Evolutionary conservation across 2,797 vertebrate species (phyloP).

Genomic region (Hoplostethus mediterraneus): DNA sequence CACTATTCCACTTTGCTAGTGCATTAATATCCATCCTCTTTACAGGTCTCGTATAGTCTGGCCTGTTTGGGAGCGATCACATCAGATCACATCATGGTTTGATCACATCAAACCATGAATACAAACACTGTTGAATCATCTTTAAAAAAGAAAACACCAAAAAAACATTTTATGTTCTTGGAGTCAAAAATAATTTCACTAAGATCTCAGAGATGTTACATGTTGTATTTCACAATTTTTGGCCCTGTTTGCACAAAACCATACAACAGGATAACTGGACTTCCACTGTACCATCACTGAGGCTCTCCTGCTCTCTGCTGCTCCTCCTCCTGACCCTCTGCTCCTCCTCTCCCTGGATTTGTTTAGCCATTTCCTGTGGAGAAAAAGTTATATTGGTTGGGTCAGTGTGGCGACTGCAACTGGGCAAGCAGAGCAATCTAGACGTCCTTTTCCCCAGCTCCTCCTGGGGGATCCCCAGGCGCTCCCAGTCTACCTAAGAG

Average conservation of each 20-base stretch:
- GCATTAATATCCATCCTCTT: too few species aligned
- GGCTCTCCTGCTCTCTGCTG: constrained; percentile 57
- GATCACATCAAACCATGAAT: too few species aligned
- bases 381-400: background rate
- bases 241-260: background rate
- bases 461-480: too few species aligned
- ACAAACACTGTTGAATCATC: background rate
- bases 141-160: background rate
- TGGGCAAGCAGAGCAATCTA: too few species aligned
- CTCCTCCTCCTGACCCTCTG: constrained; percentile 53
- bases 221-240: background rate
- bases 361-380: constrained; percentile 85
- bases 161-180: too few species aligned
- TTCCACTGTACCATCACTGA: constrained; percentile 68
- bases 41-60: background rate
- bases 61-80: background rate
- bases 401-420: too few species aligned
- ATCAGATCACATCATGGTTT: too few species aligned
- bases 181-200: too few species aligned
- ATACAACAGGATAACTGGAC: background rate
- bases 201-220: too few species aligned
- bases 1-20: background rate
- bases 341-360: constrained; percentile 84
- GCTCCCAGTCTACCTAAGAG: too few species aligned
- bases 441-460: too few species aligned